These are phyloP conservation scores for Hesperia comma DNA, from an alignment of 2,888 invertebrate genomes.

Conservation along the genomic window DNA sequence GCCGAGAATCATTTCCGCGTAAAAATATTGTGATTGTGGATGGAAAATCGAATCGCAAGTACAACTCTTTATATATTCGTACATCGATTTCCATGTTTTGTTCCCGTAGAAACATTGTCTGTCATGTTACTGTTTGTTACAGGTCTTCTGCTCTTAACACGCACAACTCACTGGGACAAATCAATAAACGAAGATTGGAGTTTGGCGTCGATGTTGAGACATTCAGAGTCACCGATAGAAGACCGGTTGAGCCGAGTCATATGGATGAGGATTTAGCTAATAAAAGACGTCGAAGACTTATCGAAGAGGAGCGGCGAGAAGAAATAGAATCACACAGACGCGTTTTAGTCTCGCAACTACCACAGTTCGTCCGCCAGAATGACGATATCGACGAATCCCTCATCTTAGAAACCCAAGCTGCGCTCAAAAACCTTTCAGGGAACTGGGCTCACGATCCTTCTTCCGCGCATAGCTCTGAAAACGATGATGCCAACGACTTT, in stretches of 20 bases:
- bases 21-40: conserved; percentile 84
- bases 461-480: conserved; percentile 86
- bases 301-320: conserved; percentile 72
- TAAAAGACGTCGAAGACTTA: conserved; percentile 76
- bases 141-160: conserved; percentile 82
- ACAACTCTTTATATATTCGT: conserved; percentile 62
- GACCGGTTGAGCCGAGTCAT: conserved; percentile 69
- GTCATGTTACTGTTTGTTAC: conserved; percentile 51
- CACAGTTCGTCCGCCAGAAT: conserved; percentile 65
- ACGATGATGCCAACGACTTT: conserved; percentile 91
- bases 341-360: conserved; percentile 41
- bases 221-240: conserved; percentile 69
- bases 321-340: conserved; percentile 57
- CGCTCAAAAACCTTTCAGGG: conserved; percentile 93
- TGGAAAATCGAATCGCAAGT: conserved; percentile 83
- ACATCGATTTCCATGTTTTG: conserved; percentile 48
- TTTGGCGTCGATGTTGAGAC: conserved; percentile 82
- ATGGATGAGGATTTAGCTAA: conserved; percentile 69
- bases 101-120: conserved; percentile 20
- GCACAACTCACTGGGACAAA: conserved; percentile 85
- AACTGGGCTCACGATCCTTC: conserved; percentile 91
- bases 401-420: conserved; percentile 94
- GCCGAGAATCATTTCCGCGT: conserved; percentile 85
- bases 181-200: conserved; percentile 89
- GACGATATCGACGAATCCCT: conserved; percentile 91